Evolutionary conservation across 2,113 vertebrate genomes (phyloP).

Genomic region (Thamnaconus septentrionalis): DNA sequence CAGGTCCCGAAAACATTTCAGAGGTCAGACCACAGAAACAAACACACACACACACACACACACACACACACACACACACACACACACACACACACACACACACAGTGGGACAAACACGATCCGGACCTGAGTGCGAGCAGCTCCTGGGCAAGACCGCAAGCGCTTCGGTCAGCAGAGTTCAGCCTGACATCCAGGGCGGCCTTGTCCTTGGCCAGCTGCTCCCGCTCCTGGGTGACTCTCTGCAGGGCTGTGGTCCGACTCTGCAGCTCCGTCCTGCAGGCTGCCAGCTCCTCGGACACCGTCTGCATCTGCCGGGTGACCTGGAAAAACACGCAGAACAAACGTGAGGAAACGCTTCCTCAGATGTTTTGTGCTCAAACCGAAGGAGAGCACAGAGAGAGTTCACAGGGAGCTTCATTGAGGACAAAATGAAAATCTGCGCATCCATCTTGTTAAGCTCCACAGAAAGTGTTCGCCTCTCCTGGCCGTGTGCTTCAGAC

Average conservation of each 20-base stretch:
- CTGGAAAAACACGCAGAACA: conserved; percentile 49
- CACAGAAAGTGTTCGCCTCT: no score
- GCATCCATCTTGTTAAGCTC: no score
- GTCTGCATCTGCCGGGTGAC: conserved; percentile 65
- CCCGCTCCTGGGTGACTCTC: conserved; percentile 62
- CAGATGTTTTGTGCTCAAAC: no score
- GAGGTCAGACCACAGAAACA: conserved; percentile 37
- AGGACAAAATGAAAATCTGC: no score
- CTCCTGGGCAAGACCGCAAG: conserved; percentile 72
- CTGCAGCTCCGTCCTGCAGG: conserved; percentile 71
- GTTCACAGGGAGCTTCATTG: no score
- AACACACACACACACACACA: conserved; percentile 1
- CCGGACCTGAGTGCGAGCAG: conserved; percentile 77
- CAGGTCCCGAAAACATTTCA: conserved; percentile 16
- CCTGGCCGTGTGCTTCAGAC: no score
- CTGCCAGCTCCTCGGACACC: conserved; percentile 71
- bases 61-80: conserved; percentile 3
- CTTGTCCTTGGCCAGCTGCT: conserved; percentile 73
- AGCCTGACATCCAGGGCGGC: conserved; percentile 75
- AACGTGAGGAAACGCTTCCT: no score
- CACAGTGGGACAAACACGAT: no score
- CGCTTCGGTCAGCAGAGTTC: conserved; percentile 74
- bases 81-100: conserved; percentile 12
- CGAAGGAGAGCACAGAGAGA: no score
- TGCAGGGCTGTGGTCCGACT: conserved; percentile 65